A percentile compares a stretch with the other conserved stretches of the same genome.
Evolutionary conservation across 2,797 vertebrate genomes (phyloP).

Genomic region (Adelosebastes latens): DNA sequence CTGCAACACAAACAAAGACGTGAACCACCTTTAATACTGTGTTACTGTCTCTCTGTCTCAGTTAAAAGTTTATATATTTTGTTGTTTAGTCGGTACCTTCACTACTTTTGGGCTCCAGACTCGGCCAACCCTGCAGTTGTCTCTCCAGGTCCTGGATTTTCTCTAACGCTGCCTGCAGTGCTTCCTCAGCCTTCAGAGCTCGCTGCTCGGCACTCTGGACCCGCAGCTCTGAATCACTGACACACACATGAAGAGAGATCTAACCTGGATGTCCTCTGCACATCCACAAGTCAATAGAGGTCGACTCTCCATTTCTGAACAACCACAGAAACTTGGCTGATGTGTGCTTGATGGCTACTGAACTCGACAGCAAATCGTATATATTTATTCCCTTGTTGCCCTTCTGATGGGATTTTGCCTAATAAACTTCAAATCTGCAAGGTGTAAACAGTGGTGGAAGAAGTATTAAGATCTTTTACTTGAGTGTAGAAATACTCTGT

Average conservation of each 20-base stretch:
- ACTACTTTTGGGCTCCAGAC: constrained; percentile 32
- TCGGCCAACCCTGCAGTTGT: constrained; percentile 58
- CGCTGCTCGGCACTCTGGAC: constrained; percentile 82
- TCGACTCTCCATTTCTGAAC: not conserved
- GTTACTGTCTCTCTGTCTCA: not conserved
- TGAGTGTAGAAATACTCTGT: too few species aligned
- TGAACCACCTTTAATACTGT: not conserved
- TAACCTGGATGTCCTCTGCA: not conserved
- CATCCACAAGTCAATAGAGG: not conserved
- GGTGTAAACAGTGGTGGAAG: not conserved
- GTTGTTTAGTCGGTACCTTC: constrained; percentile 19
- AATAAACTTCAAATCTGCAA: not conserved
- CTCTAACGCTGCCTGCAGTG: constrained; percentile 82
- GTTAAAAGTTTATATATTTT: not conserved
- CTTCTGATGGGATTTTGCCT: not conserved
- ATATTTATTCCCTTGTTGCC: not conserved
- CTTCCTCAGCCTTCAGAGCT: constrained; percentile 83
- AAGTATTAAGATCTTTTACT: too few species aligned
- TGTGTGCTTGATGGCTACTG: not conserved
- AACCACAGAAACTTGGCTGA: not conserved
- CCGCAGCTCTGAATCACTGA: constrained; percentile 82
- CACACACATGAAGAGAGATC: not conserved
- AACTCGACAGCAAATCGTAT: not conserved
- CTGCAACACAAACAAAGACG: constrained; percentile 55
- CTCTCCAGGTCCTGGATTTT: constrained; percentile 85